Percentiles rank a stretch among this genome's conserved stretches.
These are phyloP conservation scores for Copidosoma floridanum DNA, from an alignment of 1,140 invertebrate genomes.

Conservation along the genomic window DNA sequence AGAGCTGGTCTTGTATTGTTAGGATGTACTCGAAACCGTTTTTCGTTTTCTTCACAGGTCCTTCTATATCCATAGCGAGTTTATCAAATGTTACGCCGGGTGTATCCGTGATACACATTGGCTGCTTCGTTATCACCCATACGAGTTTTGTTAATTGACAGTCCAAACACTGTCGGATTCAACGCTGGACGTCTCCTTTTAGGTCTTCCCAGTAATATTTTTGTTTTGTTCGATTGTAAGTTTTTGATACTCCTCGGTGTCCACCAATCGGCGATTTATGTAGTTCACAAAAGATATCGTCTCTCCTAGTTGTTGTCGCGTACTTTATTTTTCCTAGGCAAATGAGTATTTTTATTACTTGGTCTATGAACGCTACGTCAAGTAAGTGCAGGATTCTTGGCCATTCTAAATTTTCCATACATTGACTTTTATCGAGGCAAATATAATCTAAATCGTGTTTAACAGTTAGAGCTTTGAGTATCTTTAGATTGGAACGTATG, in stretches of 20 bases:
- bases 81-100: too few relatives aligned
- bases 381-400: not conserved
- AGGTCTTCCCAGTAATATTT: not conserved
- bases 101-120: too few relatives aligned
- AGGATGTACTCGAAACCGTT: too few relatives aligned
- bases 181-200: not conserved
- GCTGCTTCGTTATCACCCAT: too few relatives aligned
- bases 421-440: not conserved
- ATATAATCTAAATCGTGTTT: not conserved
- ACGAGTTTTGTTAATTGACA: not conserved
- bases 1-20: conserved; percentile 19
- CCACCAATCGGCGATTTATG: not conserved
- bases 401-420: not conserved
- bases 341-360: not conserved
- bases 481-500: not conserved
- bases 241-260: not conserved
- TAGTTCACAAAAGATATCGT: not conserved
- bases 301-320: not conserved
- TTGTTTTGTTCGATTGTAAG: not conserved
- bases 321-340: not conserved
- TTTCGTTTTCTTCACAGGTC: too few relatives aligned
- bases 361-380: not conserved
- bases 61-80: too few relatives aligned
- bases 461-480: not conserved
- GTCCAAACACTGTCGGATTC: not conserved